phyloP scores from a whole-genome alignment of 2,797 vertebrate genomes.

The Epinephelus coioides region DNA sequence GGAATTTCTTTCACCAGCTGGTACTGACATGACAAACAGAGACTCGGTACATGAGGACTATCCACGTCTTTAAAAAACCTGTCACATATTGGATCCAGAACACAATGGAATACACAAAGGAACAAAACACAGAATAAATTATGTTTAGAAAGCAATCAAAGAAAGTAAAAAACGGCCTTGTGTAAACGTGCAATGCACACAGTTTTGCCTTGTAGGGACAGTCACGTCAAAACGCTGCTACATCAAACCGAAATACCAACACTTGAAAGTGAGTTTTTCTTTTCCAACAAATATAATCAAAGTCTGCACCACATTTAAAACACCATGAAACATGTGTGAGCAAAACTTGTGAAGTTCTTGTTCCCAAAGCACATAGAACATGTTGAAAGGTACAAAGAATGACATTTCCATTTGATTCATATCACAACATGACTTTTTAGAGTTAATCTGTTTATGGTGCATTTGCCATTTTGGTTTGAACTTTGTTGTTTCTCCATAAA shows the following conservation, averaged over 20 bases:
- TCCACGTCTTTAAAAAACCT: slow-evolving; percentile 1
- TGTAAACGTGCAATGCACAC: neutral
- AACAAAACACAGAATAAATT: slow-evolving; percentile 10
- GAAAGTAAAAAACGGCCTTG: neutral
- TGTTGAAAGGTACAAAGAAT: slow-evolving; percentile 10
- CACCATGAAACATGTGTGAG: neutral
- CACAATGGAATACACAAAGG: neutral
- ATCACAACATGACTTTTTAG: slow-evolving; percentile 60
- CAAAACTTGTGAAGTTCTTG: neutral
- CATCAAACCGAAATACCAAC: slow-evolving; percentile 14
- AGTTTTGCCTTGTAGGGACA: neutral
- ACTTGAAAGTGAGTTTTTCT: neutral
- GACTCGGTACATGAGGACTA: neutral
- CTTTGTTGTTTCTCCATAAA: slow-evolving; percentile 36
- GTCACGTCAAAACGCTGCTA: neutral
- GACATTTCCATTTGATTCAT: slow-evolving; percentile 58
- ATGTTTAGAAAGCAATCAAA: slow-evolving; percentile 4
- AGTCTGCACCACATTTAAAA: neutral
- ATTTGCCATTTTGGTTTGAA: slow-evolving; percentile 32
- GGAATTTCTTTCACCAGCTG: slow-evolving; percentile 7
- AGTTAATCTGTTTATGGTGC: slow-evolving; percentile 50
- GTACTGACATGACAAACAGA: slow-evolving; percentile 16
- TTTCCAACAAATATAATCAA: neutral
- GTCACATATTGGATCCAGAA: neutral
- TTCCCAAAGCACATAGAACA: slow-evolving; percentile 1